Percentiles rank a stretch among this genome's conserved stretches.
Conservation (phyloP, 2,113 vertebrate genomes). For the Eulemur rufifrons region DNA sequence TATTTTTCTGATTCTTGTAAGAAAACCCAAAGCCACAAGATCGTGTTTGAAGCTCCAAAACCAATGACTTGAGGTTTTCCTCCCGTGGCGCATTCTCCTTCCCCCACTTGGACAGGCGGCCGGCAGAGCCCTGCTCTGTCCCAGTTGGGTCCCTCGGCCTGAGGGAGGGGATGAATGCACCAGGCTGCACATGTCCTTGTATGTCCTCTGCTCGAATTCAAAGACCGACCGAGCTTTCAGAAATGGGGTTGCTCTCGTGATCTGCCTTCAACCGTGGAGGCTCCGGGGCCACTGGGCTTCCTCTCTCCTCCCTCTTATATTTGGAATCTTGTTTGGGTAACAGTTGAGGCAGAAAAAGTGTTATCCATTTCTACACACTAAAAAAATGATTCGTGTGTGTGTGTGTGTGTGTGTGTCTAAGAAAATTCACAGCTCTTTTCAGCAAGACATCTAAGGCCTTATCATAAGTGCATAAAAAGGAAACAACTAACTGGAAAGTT, state of each 20-base stretch:
- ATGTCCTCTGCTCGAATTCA: background rate
- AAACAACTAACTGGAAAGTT: background rate
- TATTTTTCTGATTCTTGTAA: constrained; percentile 62
- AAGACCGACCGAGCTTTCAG: background rate
- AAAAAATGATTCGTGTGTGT: background rate
- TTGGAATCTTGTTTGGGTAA: background rate
- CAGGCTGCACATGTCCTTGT: background rate
- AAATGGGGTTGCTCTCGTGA: background rate
- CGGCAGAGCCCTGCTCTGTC: background rate
- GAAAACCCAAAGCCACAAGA: constrained; percentile 66
- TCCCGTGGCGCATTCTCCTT: background rate
- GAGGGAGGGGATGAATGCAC: too few species aligned
- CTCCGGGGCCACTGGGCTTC: too few species aligned
- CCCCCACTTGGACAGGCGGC: background rate
- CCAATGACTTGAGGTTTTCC: constrained; percentile 14
- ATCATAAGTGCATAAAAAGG: background rate
- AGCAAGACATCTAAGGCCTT: background rate
- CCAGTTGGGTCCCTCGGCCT: too few species aligned
- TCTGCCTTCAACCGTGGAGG: background rate
- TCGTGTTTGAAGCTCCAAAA: constrained; percentile 42
- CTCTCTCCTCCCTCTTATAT: background rate
- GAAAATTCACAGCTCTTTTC: background rate
- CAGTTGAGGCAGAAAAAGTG: background rate
- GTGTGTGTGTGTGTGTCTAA: background rate
- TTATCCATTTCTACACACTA: background rate